A percentile compares a stretch with the other conserved stretches of the same genome.
Evolutionary conservation across 2,888 invertebrate species (phyloP).

Genomic region (Chymomyza fuscimana): DNA sequence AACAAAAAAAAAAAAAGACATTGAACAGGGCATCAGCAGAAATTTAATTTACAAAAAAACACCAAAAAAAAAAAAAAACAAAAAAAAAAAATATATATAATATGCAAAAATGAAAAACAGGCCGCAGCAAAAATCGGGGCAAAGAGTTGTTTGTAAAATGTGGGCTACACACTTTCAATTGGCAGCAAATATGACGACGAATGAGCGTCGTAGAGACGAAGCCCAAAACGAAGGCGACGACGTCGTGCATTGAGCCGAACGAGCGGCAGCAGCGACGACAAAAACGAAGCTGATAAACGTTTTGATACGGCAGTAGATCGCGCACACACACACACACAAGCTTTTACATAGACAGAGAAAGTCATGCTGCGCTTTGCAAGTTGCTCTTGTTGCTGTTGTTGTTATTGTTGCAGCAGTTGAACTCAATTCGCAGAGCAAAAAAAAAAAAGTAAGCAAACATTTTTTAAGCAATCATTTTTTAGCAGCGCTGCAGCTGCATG

Average conservation of each 20-base stretch:
- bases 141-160: slow-evolving; percentile 33
- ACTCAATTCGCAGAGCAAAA: slow-evolving; percentile 45
- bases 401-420: slow-evolving; percentile 43
- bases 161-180: slow-evolving; percentile 65
- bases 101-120: slow-evolving; percentile 21
- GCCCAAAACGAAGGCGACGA: slow-evolving; percentile 33
- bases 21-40: slow-evolving; percentile 36
- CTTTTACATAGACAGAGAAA: slow-evolving; percentile 47
- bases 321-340: slow-evolving; percentile 15
- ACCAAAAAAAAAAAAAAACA: slow-evolving; percentile 9
- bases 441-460: neutral
- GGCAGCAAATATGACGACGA: slow-evolving; percentile 10
- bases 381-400: neutral
- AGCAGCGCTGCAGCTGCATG: neutral
- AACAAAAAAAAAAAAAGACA: slow-evolving; percentile 19
- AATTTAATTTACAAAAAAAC: slow-evolving; percentile 30
- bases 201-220: slow-evolving; percentile 1
- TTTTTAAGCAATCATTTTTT: neutral
- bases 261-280: slow-evolving; percentile 2
- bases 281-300: slow-evolving; percentile 50
- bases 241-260: slow-evolving; percentile 8
- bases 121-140: slow-evolving; percentile 17
- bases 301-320: slow-evolving; percentile 42
- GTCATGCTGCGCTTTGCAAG: slow-evolving; percentile 29
- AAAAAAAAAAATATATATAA: slow-evolving; percentile 8